These are phyloP conservation scores for Lomographa bimaculata DNA, from an alignment of 2,888 invertebrate genomes.

Conservation along the genomic window DNA sequence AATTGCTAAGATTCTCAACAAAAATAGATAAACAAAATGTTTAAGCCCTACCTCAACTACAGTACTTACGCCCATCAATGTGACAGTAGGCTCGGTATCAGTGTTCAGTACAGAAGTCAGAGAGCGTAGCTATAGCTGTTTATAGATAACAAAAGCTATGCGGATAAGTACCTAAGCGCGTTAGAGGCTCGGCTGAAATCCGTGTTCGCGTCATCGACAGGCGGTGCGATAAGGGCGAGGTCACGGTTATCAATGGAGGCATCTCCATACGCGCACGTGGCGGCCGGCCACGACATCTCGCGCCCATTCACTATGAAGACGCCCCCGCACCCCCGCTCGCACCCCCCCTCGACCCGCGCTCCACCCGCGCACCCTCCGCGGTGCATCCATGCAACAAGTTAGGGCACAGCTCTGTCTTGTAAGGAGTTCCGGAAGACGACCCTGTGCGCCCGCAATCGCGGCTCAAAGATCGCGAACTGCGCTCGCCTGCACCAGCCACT, in stretches of 20 bases:
- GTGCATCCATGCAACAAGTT: conserved; percentile 83
- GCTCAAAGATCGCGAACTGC: conserved; percentile 7
- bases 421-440: conserved; percentile 64
- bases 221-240: conserved; percentile 76
- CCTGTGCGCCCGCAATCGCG: conserved; percentile 41
- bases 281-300: conserved; percentile 80
- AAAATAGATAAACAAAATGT: too few species aligned
- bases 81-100: too few species aligned
- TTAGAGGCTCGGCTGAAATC: conserved; percentile 36
- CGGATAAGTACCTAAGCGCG: too few species aligned
- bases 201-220: conserved; percentile 57
- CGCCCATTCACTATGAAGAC: conserved; percentile 83
- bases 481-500: not conserved
- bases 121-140: too few species aligned
- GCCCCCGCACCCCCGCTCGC: conserved; percentile 45
- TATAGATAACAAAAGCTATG: too few species aligned
- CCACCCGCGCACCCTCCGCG: conserved; percentile 61
- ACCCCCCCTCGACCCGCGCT: conserved; percentile 39
- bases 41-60: too few species aligned
- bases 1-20: too few species aligned
- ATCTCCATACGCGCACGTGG: conserved; percentile 81
- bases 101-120: too few species aligned
- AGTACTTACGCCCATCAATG: too few species aligned
- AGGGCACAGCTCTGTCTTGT: conserved; percentile 71
- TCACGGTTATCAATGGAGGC: conserved; percentile 80